phyloP scores from a whole-genome alignment of 2,888 invertebrate genomes.

The Zonitis immaculata region DNA sequence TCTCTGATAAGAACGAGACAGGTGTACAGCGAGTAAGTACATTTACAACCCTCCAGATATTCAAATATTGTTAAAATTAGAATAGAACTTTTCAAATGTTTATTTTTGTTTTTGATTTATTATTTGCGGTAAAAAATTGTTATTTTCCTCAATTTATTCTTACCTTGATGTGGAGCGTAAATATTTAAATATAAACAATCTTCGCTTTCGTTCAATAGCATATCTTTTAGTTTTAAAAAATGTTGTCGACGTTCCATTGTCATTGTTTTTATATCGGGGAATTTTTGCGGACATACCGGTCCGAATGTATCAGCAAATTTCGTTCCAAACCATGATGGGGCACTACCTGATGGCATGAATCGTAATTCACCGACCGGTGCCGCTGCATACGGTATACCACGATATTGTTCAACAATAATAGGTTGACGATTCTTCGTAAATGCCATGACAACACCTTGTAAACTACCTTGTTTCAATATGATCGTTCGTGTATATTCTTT shows the following conservation, averaged over 20 bases:
- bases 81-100: no score
- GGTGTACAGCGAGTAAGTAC: background rate
- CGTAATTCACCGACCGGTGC: slow-evolving; percentile 67
- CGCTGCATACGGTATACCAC: slow-evolving; percentile 78
- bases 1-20: slow-evolving; percentile 3
- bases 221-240: slow-evolving; percentile 67
- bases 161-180: slow-evolving; percentile 82
- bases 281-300: slow-evolving; percentile 82
- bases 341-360: slow-evolving; percentile 59
- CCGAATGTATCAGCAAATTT: slow-evolving; percentile 63
- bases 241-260: slow-evolving; percentile 65
- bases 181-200: slow-evolving; percentile 92
- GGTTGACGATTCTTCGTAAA: slow-evolving; percentile 52
- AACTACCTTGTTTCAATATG: slow-evolving; percentile 61
- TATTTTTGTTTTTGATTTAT: no score
- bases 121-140: no score
- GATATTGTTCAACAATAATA: slow-evolving; percentile 66
- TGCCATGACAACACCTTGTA: slow-evolving; percentile 64
- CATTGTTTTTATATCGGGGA: slow-evolving; percentile 64
- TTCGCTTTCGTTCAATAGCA: slow-evolving; percentile 66
- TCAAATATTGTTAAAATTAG: background rate
- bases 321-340: slow-evolving; percentile 70
- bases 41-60: background rate
- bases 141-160: slow-evolving; percentile 38
- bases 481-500: slow-evolving; percentile 29